Evolutionary conservation across 1,140 invertebrate species (phyloP).

Genomic region (Formica selysi): DNA sequence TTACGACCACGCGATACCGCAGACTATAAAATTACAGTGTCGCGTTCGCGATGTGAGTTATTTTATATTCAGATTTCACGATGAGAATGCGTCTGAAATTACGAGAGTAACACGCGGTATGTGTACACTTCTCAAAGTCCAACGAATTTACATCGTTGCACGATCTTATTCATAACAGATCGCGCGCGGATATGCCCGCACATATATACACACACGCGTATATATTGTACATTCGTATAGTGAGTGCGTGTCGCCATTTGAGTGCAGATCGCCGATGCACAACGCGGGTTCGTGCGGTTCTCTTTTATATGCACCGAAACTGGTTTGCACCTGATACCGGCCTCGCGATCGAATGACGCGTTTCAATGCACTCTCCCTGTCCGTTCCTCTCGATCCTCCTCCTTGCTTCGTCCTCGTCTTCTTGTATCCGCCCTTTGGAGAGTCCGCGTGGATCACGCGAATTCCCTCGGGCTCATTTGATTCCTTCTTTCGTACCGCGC

Average conservation of each 20-base stretch:
- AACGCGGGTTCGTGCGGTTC: constrained; percentile 58
- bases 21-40: constrained; percentile 2
- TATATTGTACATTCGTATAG: constrained; percentile 28
- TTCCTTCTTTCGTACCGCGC: constrained; percentile 34
- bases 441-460: constrained; percentile 71
- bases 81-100: constrained; percentile 34
- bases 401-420: constrained; percentile 54
- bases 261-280: constrained; percentile 74
- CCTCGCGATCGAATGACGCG: constrained; percentile 84
- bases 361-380: constrained; percentile 80
- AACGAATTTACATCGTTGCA: constrained; percentile 54
- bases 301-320: constrained; percentile 78
- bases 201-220: too few relatives aligned
- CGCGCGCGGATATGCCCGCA: neutral
- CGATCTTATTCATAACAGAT: constrained; percentile 41
- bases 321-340: constrained; percentile 86
- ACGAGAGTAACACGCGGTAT: constrained; percentile 55
- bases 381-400: constrained; percentile 60
- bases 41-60: constrained; percentile 7
- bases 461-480: constrained; percentile 37
- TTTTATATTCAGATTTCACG: constrained; percentile 44
- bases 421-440: constrained; percentile 66
- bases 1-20: constrained; percentile 34
- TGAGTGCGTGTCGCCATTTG: constrained; percentile 79
- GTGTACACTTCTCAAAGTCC: constrained; percentile 40